Conservation (phyloP, 2,113 vertebrate species). For the Onychostoma macrolepis region DNA sequence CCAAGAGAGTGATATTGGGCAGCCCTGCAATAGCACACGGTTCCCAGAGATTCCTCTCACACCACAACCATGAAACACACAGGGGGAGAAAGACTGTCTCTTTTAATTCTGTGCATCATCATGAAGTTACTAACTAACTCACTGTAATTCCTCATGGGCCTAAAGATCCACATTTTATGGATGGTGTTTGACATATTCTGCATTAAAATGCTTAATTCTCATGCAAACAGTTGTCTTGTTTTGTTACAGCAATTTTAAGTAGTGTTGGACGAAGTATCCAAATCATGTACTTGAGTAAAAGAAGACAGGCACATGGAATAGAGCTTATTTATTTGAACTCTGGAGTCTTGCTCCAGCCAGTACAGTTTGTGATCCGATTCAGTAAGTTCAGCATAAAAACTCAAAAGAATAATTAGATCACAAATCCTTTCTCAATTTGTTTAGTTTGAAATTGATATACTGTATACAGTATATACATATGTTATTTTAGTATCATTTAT, state of each 20-base stretch:
- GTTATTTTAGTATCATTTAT: too few relatives aligned
- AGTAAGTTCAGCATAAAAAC: neutral
- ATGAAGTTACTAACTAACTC: neutral
- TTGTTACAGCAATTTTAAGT: neutral
- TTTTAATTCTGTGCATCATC: neutral
- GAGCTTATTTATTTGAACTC: neutral
- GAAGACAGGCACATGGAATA: neutral
- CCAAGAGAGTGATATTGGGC: constrained; percentile 76
- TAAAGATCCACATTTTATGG: neutral
- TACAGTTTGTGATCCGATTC: neutral
- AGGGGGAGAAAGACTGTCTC: constrained; percentile 3
- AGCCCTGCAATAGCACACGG: constrained; percentile 74
- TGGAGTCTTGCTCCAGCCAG: neutral
- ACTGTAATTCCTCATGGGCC: neutral
- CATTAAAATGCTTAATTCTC: neutral
- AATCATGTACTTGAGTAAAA: neutral
- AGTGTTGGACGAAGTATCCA: neutral
- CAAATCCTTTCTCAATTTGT: neutral
- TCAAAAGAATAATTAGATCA: neutral
- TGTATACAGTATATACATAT: too few relatives aligned
- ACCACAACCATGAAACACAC: constrained; percentile 47
- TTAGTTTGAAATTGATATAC: neutral
- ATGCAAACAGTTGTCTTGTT: neutral
- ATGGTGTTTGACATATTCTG: neutral
- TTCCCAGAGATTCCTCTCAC: constrained; percentile 74